Conservation (phyloP, 2,113 vertebrate species). For the Ranitomeya variabilis region DNA sequence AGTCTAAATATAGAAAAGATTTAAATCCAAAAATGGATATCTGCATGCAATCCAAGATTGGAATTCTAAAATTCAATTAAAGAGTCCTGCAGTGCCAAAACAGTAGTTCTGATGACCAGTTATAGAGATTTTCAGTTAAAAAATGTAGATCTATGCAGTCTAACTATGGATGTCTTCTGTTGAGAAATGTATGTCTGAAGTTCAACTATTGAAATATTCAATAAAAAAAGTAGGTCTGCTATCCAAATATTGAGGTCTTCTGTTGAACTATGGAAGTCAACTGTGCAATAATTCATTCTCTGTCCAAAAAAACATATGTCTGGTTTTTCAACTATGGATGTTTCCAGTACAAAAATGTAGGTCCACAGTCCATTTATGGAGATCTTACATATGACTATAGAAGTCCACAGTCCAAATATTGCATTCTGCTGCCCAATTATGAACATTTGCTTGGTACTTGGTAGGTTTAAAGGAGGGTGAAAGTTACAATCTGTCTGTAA, state of each 20-base stretch:
- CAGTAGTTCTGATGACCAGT: too few species aligned
- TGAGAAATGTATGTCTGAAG: not conserved
- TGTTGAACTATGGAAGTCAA: not conserved
- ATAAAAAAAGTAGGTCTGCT: not conserved
- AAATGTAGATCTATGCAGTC: not conserved
- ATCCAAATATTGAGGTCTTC: not conserved
- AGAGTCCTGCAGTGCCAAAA: too few species aligned
- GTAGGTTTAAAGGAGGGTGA: not conserved
- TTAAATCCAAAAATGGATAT: too few species aligned
- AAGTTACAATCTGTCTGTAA: not conserved
- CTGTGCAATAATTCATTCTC: not conserved
- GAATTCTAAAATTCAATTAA: too few species aligned
- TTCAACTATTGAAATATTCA: not conserved
- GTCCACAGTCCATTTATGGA: not conserved
- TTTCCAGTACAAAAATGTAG: not conserved
- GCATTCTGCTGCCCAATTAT: not conserved
- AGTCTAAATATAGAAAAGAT: not conserved
- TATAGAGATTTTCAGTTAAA: too few species aligned
- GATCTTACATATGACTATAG: too few species aligned
- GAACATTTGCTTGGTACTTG: not conserved
- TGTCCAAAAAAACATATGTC: too few species aligned
- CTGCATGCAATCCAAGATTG: too few species aligned
- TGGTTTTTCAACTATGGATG: too few species aligned
- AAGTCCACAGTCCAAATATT: not conserved
- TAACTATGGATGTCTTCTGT: too few species aligned